Evolutionary conservation across 2,888 invertebrate genomes (phyloP).

Genomic region (Drosophila eohydei): DNA sequence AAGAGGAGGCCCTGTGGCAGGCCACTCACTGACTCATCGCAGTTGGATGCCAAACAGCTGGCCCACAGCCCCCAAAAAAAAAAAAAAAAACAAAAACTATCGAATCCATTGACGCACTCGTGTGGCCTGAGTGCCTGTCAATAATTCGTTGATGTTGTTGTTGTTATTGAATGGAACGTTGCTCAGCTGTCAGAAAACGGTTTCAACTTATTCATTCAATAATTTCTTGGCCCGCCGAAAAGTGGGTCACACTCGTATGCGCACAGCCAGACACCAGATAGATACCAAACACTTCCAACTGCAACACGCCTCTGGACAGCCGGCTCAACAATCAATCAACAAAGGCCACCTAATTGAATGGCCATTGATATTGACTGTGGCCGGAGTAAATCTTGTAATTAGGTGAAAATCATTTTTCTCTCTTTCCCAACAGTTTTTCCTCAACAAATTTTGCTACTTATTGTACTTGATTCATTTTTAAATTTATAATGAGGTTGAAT

Average conservation of each 20-base stretch:
- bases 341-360: constrained; percentile 62
- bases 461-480: constrained; percentile 18
- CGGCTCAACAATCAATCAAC: constrained; percentile 63
- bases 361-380: constrained; percentile 21
- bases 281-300: constrained; percentile 24
- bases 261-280: constrained; percentile 25
- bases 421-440: constrained; percentile 6
- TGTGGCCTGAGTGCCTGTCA: constrained; percentile 71
- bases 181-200: constrained; percentile 62
- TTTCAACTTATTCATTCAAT: constrained; percentile 67
- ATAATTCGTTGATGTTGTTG: constrained; percentile 45
- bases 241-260: constrained; percentile 59
- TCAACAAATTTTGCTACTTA: neutral
- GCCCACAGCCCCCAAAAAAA: constrained; percentile 15
- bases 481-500: constrained; percentile 23
- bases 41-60: constrained; percentile 40
- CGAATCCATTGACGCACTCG: constrained; percentile 67
- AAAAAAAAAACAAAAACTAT: constrained; percentile 14
- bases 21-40: constrained; percentile 34
- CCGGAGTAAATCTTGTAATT: constrained; percentile 46
- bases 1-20: neutral
- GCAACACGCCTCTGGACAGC: constrained; percentile 5
- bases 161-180: constrained; percentile 49
- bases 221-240: constrained; percentile 60
- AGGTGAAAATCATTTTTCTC: constrained; percentile 44